phyloP scores from a whole-genome alignment of 2,888 invertebrate genomes.

The Macaria notata region DNA sequence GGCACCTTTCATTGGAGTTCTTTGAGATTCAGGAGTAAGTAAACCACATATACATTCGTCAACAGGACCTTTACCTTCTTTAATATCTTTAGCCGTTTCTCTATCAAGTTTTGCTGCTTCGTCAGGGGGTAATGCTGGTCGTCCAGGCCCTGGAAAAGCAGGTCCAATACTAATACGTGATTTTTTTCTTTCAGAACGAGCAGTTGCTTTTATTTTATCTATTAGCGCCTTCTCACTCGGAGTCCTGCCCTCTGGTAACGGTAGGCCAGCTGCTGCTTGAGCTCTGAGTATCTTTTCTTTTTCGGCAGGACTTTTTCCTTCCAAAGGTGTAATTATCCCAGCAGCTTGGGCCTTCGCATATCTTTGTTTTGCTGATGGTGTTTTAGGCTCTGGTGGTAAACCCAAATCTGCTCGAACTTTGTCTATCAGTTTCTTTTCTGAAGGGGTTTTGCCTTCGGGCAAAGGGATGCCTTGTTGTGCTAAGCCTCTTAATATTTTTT shows the following conservation, averaged over 20 bases:
- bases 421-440: constrained; percentile 31
- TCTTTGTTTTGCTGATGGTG: constrained; percentile 37
- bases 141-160: constrained; percentile 16
- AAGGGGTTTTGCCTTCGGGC: constrained; percentile 33
- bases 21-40: constrained; percentile 32
- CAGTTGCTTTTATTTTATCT: constrained; percentile 21
- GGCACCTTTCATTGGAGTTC: constrained; percentile 7
- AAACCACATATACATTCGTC: constrained; percentile 42
- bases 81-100: constrained; percentile 34
- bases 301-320: constrained; percentile 35
- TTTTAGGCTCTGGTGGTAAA: constrained; percentile 31
- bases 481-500: constrained; percentile 34
- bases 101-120: constrained; percentile 22
- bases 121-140: constrained; percentile 22
- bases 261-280: constrained; percentile 34
- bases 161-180: background rate
- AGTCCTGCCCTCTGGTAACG: constrained; percentile 42
- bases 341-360: constrained; percentile 20
- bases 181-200: background rate
- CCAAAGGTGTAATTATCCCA: constrained; percentile 34
- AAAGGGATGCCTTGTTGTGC: constrained; percentile 37
- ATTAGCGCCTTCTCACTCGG: constrained; percentile 30
- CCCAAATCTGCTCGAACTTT: constrained; percentile 31
- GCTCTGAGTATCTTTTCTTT: constrained; percentile 38
- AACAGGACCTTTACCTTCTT: constrained; percentile 39